These are phyloP conservation scores for Lasioglossum morio DNA, from an alignment of 2,888 invertebrate species.

Conservation along the genomic window DNA sequence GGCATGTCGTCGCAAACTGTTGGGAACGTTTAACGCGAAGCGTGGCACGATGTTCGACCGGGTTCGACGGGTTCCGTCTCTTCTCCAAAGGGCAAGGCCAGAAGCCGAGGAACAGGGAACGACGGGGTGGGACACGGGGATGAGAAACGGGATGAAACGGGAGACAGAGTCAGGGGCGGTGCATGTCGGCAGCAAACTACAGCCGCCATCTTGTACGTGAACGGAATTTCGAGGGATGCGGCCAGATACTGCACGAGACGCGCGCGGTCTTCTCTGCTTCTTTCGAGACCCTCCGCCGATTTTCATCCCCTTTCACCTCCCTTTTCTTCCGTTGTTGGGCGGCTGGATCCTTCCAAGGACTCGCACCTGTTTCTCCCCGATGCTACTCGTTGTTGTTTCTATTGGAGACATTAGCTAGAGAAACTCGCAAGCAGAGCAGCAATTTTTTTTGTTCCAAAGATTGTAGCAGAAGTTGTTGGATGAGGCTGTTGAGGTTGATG, in stretches of 20 bases:
- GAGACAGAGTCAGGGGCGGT: constrained; percentile 75
- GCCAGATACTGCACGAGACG: constrained; percentile 14
- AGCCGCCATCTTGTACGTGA: constrained; percentile 84
- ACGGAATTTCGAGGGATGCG: constrained; percentile 79
- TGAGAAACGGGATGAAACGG: constrained; percentile 53
- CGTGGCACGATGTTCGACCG: constrained; percentile 56
- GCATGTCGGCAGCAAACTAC: constrained; percentile 81
- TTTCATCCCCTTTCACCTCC: not conserved
- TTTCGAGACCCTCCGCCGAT: constrained; percentile 4
- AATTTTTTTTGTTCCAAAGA: not conserved
- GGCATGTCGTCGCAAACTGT: constrained; percentile 78
- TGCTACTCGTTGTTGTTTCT: not conserved
- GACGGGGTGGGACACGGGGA: constrained; percentile 29
- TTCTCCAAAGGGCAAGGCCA: constrained; percentile 63
- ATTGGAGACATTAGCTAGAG: not conserved
- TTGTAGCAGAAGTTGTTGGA: not conserved
- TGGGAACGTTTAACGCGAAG: constrained; percentile 68
- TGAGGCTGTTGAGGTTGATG: not conserved
- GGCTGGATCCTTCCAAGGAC: not conserved
- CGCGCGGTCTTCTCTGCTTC: not conserved
- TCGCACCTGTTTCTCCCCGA: not conserved
- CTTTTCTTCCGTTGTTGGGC: not conserved
- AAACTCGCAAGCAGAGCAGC: not conserved
- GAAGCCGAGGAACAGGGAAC: constrained; percentile 33
- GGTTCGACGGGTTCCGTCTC: constrained; percentile 17